These are phyloP conservation scores for Anthopleura sola DNA, from an alignment of 64 coral and sea anemone genomes.

Conservation along the genomic window DNA sequence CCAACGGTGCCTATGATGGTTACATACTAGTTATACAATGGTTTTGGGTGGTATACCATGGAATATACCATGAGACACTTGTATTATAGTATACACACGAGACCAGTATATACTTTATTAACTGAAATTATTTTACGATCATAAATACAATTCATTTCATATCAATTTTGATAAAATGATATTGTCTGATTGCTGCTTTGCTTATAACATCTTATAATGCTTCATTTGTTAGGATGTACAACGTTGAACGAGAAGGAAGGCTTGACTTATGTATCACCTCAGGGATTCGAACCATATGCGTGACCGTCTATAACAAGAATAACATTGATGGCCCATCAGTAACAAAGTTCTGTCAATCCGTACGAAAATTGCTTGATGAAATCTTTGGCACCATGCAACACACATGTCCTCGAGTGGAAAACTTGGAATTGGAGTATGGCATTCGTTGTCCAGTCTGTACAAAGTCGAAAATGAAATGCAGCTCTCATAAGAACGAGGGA, in stretches of 20 bases:
- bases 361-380: not conserved
- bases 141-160: no score
- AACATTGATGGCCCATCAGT: not conserved
- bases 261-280: not conserved
- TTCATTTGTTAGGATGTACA: not conserved
- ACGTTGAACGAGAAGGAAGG: not conserved
- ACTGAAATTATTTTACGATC: no score
- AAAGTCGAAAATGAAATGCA: not conserved
- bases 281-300: not conserved
- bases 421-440: not conserved
- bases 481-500: not conserved
- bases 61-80: no score
- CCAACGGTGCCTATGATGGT: no score
- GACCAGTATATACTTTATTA: no score
- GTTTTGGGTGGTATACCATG: no score
- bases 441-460: not conserved
- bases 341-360: not conserved
- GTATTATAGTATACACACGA: no score
- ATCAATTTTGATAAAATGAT: no score
- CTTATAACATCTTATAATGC: not conserved
- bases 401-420: constrained; percentile 5
- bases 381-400: not conserved
- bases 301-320: not conserved
- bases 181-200: no score
- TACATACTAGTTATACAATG: no score